Base-by-base conservation (phyloP, 2,888 invertebrate species). In the Spisula solida region DNA sequence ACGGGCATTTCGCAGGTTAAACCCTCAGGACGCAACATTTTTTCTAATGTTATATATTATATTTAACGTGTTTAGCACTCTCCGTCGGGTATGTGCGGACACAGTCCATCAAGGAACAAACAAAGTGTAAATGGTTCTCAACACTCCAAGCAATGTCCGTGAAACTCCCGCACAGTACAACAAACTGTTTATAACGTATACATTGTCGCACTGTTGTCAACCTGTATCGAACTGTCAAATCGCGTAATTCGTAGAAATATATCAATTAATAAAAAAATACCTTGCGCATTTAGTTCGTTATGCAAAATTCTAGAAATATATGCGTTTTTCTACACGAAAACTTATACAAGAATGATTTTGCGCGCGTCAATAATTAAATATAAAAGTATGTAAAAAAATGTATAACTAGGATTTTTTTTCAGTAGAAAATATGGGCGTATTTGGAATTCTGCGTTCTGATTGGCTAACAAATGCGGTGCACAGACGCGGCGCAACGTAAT, bases 1-100 rank as follows among this genome's bases (percentile, higher is more conserved):
- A 88, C 79, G 34, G 86, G 79, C 47, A 88, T 83, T 91, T 92
- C 90, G 85, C 92, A 92, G 55, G 31, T 90, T 18, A 87, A 70
- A n/a, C 87, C 92, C 47, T 92, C 92, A 6, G 90, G 78, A 56
- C 91, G 92, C 18, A 92, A 80, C 92, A 92, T 92, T 85, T 90
- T 82, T 41, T 79, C 47, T 18, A 80, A 4, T 80, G 80, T 80
- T 75, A 80, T 80, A 47, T 51, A 34, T n/a, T 78, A 79, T 86
- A 70, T 83, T 90, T 90, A 87, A 34, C 88, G 89, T 89, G 84
- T 88, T 90, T 92, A 87, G 82, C 90, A 82, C 89, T 87, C 81
- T 87, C 81, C 47, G 78, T 85, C 78, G 25, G 41, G 51, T 48
- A 89, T 55, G 88, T 92, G 90, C 47, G 83, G 88, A 87, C 56